Base-by-base conservation (phyloP, 1,140 invertebrate species). In the Drosophila ercepeae region DNA sequence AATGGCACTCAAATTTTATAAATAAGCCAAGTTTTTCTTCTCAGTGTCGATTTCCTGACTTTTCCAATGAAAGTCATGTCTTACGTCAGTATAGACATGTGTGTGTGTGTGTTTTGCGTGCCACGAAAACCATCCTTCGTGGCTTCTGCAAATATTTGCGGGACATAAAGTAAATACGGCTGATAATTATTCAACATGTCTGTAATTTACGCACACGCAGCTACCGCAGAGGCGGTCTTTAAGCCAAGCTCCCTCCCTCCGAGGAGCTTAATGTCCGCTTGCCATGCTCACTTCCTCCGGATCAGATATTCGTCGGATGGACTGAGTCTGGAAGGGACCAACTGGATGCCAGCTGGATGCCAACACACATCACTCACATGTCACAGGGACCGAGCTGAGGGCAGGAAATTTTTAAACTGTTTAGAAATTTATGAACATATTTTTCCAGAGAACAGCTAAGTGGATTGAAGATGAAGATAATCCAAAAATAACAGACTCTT, bases 91-190 rank as follows among this genome's bases (percentile, higher is more conserved):
- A 50, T 42, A 58, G 58, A 54, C 52, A 25, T 52, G 51, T 4
- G 11, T 39, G 34, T 63, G 29, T 39, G 48, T 42, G 25, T 42
- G 34, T 52, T 39, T 61, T 42, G 25, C 49, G 63, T 19, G 36
- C 32, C 19, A 8, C 23, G 8, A 48, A 34, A 39, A 14, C 49
- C 65, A 59, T 71, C 64, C 70, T 73, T 74, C 68, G 60, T 84
- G 82, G 82, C 76, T 57, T 75, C 45, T 49, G 69, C 78, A 88
- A 88, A 88, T 88, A 78, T 88, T 88, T 78, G 78, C 41, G 44
- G 53, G 48, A 46, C 65, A 74, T 64, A 51, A 82, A 75, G 67
- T 68, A 82, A 88, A 88, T 88, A 88, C 52, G 48, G 53, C 74
- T 71, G 51, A 75, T 88, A 88, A 88, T 88, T 88, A 88, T 82